Base-by-base conservation (phyloP, 2,888 invertebrate species). In the Ernsta delagoae region DNA sequence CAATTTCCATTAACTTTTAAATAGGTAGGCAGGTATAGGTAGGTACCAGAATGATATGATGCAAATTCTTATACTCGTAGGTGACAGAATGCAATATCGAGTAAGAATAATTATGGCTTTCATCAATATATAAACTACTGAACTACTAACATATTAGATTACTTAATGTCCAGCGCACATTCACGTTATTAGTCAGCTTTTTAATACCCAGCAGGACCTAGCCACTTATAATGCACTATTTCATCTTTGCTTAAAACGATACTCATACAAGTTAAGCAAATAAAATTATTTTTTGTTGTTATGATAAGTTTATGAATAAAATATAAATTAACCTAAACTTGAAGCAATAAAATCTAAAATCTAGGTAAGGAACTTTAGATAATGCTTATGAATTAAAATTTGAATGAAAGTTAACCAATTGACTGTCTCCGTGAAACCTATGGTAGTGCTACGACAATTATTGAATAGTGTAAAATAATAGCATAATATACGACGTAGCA, bases 121-220 rank as follows among this genome's bases (percentile, higher is more conserved):
- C 68, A 68, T 68, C 61, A 68, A 68, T 68, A 59, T 68, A 57
- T 50, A 63, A 68, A 36, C 68, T 62, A 68, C 57, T 68, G 68
- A 68, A 62, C 68, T 57, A 68, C 56, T 68, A 68, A 62, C 68
- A 68, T 68, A 68, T 68, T 62, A 68, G 61, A 68, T 68, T 68
- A 68, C 68, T 48, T 68, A 61, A 68, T 57, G 48, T 3, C 57
- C n/a, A 57, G 50, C 68, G 41, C 48, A 62, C 62, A 57, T 62
- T 62, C 57, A 24, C 61, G 39, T 36, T 36, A 57, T 68, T 34
- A 62, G 68, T 62, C 62, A 68, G 24, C 68, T 68, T 57, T 48
- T 68, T 68, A 61, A 67, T 61, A 16, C 9, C 36, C 53, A 53
- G 31, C 4, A 34, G 54, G 31, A 12, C 43, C 53, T 34, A 66